Evolutionary conservation across 2,888 invertebrate genomes (phyloP).

Genomic region (Sphaerophoria rueppellii): DNA sequence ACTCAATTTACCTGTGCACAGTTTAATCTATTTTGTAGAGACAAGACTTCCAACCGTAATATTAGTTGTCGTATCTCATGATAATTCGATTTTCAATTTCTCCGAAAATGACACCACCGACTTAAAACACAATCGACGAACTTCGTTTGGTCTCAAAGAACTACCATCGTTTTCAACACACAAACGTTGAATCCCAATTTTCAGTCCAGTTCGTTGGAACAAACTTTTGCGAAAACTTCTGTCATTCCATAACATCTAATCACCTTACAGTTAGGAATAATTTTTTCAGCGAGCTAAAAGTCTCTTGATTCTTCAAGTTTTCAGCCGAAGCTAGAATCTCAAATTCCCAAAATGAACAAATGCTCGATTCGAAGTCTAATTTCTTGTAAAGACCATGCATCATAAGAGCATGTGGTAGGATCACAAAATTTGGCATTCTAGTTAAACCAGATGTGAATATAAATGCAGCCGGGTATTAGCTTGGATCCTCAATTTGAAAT

Average conservation of each 20-base stretch:
- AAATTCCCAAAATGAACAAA: too few species aligned
- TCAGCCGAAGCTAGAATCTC: constrained; percentile 51
- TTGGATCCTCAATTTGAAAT: neutral
- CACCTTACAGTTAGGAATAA: constrained; percentile 44
- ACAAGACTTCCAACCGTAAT: neutral
- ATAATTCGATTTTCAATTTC: neutral
- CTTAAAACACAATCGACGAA: neutral
- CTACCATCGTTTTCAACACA: neutral
- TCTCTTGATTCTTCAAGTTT: constrained; percentile 19
- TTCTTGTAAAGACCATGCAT: constrained; percentile 60
- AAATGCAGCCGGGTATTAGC: constrained; percentile 46
- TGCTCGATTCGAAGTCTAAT: too few species aligned
- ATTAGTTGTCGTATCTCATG: neutral
- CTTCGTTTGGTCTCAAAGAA: neutral
- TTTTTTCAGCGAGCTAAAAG: constrained; percentile 48
- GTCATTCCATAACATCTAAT: constrained; percentile 69
- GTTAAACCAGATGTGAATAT: constrained; percentile 74
- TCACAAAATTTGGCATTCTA: constrained; percentile 68
- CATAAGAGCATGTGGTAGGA: constrained; percentile 69
- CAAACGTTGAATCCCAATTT: neutral
- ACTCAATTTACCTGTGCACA: constrained; percentile 50
- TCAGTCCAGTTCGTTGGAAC: neutral
- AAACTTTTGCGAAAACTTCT: constrained; percentile 42
- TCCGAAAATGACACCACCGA: neutral
- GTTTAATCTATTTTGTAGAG: neutral